Evolutionary conservation across 2,888 invertebrate species (phyloP).

Genomic region (Drosophila multiciliata): DNA sequence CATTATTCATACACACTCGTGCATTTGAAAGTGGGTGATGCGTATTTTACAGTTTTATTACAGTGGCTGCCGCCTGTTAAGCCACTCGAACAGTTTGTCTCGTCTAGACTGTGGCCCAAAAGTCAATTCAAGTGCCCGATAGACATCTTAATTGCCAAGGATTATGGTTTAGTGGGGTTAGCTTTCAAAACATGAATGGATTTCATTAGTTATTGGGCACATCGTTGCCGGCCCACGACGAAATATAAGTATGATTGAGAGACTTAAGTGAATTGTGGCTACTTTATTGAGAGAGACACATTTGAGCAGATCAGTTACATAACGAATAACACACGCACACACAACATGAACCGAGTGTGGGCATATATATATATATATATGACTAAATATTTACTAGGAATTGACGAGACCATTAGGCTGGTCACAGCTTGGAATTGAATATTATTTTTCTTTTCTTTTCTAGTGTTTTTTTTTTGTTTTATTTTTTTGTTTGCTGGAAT

Average conservation of each 20-base stretch:
- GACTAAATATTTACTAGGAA: constrained; percentile 54
- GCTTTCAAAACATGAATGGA: constrained; percentile 31
- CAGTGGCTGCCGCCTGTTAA: constrained; percentile 24
- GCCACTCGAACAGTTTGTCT: constrained; percentile 27
- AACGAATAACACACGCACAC: constrained; percentile 14
- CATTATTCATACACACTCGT: background rate
- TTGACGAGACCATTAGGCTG: constrained; percentile 56
- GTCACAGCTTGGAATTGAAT: constrained; percentile 65
- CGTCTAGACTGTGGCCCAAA: constrained; percentile 76
- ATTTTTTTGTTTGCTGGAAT: constrained; percentile 33
- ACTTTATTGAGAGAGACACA: constrained; percentile 55
- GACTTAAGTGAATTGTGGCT: constrained; percentile 23
- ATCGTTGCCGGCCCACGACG: background rate
- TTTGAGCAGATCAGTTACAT: constrained; percentile 43
- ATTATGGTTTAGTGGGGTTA: constrained; percentile 59
- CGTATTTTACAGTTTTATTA: constrained; percentile 44
- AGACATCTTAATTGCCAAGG: constrained; percentile 73
- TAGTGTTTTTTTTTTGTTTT: constrained; percentile 3
- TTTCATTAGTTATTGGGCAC: constrained; percentile 28
- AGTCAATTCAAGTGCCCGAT: constrained; percentile 60
- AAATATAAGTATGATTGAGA: background rate
- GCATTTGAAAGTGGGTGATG: constrained; percentile 33
- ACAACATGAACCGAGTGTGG: constrained; percentile 21
- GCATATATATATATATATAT: constrained; percentile 6
- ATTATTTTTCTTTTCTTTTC: constrained; percentile 10